Evolutionary conservation across 2,797 vertebrate genomes (phyloP).

Genomic region (Sparidentex hasta): DNA sequence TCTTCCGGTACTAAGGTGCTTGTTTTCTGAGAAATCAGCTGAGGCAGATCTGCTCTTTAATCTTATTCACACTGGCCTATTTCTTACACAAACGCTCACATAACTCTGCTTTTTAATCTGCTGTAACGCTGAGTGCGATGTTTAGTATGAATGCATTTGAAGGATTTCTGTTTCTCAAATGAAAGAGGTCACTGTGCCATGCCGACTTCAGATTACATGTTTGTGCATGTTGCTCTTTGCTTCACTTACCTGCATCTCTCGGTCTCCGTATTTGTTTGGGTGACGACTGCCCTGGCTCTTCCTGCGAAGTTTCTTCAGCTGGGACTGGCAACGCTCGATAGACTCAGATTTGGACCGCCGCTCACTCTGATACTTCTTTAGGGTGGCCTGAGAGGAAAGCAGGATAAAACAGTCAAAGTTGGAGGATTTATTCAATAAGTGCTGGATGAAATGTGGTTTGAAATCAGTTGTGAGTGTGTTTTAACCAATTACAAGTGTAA

Average conservation of each 20-base stretch:
- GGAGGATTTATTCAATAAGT: not conserved
- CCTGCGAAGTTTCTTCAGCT: conserved; percentile 90
- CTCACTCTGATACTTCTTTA: conserved; percentile 92
- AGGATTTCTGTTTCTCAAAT: conserved; percentile 28
- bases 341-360: conserved; percentile 88
- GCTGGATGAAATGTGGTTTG: not conserved
- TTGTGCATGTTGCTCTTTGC: not conserved
- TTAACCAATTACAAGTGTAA: not conserved
- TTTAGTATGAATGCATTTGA: conserved; percentile 23
- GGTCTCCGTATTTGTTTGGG: conserved; percentile 91
- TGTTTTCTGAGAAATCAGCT: conserved; percentile 69
- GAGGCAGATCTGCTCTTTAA: conserved; percentile 70
- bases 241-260: conserved; percentile 89
- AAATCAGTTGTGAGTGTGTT: not conserved
- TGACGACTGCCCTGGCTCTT: conserved; percentile 91
- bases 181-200: conserved; percentile 16
- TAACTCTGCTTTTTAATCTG: conserved; percentile 47
- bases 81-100: conserved; percentile 51
- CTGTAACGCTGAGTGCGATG: conserved; percentile 41
- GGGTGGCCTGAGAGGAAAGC: conserved; percentile 82
- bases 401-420: not conserved
- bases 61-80: conserved; percentile 56
- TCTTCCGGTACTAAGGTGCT: conserved; percentile 42
- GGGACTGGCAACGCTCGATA: conserved; percentile 90
- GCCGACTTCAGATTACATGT: not conserved